Evolutionary conservation across 1,140 invertebrate species (phyloP).

Genomic region (Ostrea denselamellosa): DNA sequence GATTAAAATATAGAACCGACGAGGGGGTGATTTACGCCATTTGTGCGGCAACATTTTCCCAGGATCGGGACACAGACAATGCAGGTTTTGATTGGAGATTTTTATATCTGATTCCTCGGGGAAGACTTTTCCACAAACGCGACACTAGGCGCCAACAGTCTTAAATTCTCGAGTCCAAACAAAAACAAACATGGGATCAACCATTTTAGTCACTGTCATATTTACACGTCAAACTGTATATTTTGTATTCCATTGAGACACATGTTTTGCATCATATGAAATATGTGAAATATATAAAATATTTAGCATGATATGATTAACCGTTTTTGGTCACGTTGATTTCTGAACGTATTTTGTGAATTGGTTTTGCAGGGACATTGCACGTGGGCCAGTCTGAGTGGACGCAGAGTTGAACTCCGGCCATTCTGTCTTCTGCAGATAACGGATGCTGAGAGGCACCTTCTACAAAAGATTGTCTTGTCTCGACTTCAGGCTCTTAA

Average conservation of each 20-base stretch:
- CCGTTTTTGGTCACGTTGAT: background rate
- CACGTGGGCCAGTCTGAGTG: slow-evolving; percentile 88
- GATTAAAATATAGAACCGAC: background rate
- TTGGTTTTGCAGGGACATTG: slow-evolving; percentile 85
- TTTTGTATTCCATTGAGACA: background rate
- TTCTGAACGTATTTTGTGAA: slow-evolving; percentile 28
- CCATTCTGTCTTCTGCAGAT: slow-evolving; percentile 87
- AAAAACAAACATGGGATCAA: background rate
- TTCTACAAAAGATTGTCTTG: slow-evolving; percentile 90
- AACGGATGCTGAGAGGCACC: slow-evolving; percentile 88
- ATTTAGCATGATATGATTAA: background rate
- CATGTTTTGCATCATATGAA: background rate
- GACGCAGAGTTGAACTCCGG: slow-evolving; percentile 86
- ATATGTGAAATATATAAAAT: background rate
- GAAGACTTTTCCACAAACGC: background rate
- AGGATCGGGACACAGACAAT: background rate
- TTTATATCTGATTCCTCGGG: slow-evolving; percentile 13
- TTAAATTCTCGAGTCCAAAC: background rate
- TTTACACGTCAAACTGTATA: background rate
- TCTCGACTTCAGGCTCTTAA: slow-evolving; percentile 93
- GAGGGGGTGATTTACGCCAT: background rate
- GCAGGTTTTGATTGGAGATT: slow-evolving; percentile 24
- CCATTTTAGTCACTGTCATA: background rate
- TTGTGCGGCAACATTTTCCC: background rate
- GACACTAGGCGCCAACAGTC: background rate